Evolutionary conservation across 2,113 vertebrate species (phyloP), one percentile per base, ranked within the genome.

Genomic region (Sardina pilchardus): DNA sequence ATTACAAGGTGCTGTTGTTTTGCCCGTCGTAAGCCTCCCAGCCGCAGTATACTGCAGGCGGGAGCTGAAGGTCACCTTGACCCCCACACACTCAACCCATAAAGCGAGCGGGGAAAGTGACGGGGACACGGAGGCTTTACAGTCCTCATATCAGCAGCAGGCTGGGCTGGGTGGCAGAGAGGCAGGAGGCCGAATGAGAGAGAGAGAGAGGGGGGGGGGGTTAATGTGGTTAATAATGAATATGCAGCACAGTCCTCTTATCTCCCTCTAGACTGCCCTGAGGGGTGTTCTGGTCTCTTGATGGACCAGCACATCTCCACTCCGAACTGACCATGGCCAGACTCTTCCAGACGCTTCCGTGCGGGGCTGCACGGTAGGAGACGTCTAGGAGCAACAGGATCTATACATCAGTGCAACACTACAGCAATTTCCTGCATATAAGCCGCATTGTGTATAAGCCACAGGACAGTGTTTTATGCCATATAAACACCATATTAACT

Each of bases 131-230:
- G 6, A 10, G 63, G 34, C 44, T 81, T 81, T 47, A 10, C 3
- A 48, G 43, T 10, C 1, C 82, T 83, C 24, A n/a, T n/a, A n/a
- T n/a, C n/a, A 21, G 48, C 81, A 91, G 92, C 90, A 89, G 91
- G 39, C 39, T 42, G n/a, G n/a, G n/a, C n/a, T n/a, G 39, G 39
- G 39, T 42, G 1, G 39, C 39, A 42, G 39, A 42, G 90, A 87
- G n/a, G n/a, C n/a, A n/a, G n/a, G n/a, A n/a, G 45, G 45, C 43
- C 71, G 71, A 87, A 80, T 30, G 26, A 16, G 71, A 36, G 71
- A 36, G 4, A n/a, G n/a, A n/a, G n/a, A n/a, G n/a, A n/a, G n/a
- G n/a, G n/a, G n/a, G n/a, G n/a, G 0, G 34, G 71, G 71, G 19
- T 78, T 12, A 78, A 78, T 16, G 10, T 16, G 4, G 26, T 78